phyloP scores from a whole-genome alignment of 1,140 invertebrate genomes.

The Brachionus rubens region DNA sequence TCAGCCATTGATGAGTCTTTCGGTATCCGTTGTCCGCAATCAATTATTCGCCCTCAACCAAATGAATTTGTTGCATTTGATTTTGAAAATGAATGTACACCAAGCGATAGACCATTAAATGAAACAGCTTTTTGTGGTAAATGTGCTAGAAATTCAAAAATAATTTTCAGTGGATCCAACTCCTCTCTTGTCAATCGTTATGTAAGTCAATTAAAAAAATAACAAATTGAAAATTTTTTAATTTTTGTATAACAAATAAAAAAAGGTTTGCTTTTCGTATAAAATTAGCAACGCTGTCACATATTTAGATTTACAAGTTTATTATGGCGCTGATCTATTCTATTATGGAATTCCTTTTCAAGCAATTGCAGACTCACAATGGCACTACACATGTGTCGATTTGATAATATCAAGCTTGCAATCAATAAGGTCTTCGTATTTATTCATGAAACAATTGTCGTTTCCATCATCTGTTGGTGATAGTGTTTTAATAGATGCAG shows the following conservation, averaged over 20 bases:
- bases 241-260: background rate
- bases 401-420: background rate
- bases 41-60: background rate
- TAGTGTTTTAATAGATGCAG: slow-evolving; percentile 27
- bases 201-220: background rate
- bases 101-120: background rate
- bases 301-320: background rate
- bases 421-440: background rate
- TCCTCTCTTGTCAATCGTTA: background rate
- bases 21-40: slow-evolving; percentile 19
- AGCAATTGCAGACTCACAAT: background rate
- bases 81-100: slow-evolving; percentile 26
- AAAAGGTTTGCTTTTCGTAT: slow-evolving; percentile 42
- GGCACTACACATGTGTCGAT: slow-evolving; percentile 44
- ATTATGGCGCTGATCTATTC: background rate
- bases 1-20: slow-evolving; percentile 5
- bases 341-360: background rate
- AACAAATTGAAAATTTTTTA: background rate
- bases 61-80: background rate
- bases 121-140: slow-evolving; percentile 45
- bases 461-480: background rate
- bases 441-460: background rate
- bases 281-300: background rate
- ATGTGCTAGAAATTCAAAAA: slow-evolving; percentile 18
- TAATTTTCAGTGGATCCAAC: background rate